Base-by-base conservation (phyloP, 2,888 invertebrate genomes). In the Microdon myrmicae region DNA sequence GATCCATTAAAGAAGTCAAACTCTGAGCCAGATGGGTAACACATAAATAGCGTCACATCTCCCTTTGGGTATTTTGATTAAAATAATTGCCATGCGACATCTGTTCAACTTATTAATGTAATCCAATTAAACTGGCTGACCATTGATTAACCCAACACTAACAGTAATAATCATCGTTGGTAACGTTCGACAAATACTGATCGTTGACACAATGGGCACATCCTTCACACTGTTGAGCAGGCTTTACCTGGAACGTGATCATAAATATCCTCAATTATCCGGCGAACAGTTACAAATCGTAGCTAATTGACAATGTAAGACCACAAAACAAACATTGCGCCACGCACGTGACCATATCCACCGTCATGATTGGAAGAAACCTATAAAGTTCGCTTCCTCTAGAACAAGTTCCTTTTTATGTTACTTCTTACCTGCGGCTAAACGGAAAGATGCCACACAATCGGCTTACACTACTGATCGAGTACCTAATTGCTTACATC, bases 271-370 rank as follows among this genome's bases (percentile, higher is more conserved):
- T 58, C 64, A 64, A 64, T 64, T 64, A 64, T 51, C 58, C 51
- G 58, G 37, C 69, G 67, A 70, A 71, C 69, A 71, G 70, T 70
- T 70, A 71, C 72, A 72, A 70, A 71, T 71, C 68, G 68, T 68
- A 47, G 69, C 75, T 77, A 77, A 77, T 77, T 77, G 77, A 71
- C 69, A 70, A 66, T 60, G 39, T 43, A 60, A 60, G 56, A 34
- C 61, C 56, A 23, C 23, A 53, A 44, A 31, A 45, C 39, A 45
- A 54, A 39, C 38, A 54, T 45, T 32, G 32, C 25, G 38, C 14
- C 45, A 32, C 37, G 47, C 55, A 55, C 45, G 54, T 45, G 38
- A 51, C 44, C 35, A 29, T 13, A 7, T 3, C 6, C 4, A n/a
- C n/a, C n/a, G n/a, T 16, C 29, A 45, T 4, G 19, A 20, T 4